A percentile compares a stretch with the other conserved stretches of the same genome.
Evolutionary conservation across 1,140 invertebrate species (phyloP).

Genomic region (Platyscapa corneri): DNA sequence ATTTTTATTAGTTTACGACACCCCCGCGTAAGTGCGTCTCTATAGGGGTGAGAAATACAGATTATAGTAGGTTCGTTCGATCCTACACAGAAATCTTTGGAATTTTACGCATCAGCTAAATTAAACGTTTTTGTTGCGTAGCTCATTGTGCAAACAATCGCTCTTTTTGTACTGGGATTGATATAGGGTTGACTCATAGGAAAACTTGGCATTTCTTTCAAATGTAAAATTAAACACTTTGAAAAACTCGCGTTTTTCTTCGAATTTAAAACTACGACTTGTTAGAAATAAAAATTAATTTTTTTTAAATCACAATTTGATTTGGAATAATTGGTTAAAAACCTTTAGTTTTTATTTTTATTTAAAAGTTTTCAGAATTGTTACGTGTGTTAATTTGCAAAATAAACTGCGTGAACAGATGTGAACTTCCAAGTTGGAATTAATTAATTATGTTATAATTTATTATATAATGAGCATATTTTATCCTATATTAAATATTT

Average conservation of each 20-base stretch:
- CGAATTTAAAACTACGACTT: neutral
- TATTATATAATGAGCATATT: too few relatives aligned
- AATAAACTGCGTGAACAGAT: too few relatives aligned
- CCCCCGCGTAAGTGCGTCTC: neutral
- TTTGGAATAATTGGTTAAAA: too few relatives aligned
- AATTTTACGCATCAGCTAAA: constrained; percentile 11
- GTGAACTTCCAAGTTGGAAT: too few relatives aligned
- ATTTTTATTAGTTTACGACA: constrained; percentile 33
- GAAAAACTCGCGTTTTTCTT: neutral
- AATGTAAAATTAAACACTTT: neutral
- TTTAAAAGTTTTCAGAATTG: too few relatives aligned
- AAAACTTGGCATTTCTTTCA: neutral
- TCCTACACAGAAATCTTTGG: neutral
- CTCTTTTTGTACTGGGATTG: neutral
- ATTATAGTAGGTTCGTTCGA: neutral
- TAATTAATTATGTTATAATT: too few relatives aligned
- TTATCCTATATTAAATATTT: too few relatives aligned
- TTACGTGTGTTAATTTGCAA: too few relatives aligned
- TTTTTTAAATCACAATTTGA: too few relatives aligned
- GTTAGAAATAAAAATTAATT: too few relatives aligned
- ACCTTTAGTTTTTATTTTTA: too few relatives aligned
- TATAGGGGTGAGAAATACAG: neutral
- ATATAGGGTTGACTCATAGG: neutral
- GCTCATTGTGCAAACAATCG: neutral
- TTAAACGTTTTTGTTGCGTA: neutral